Evolutionary conservation across 64 coral and sea anemone genomes (phyloP).

Genomic region (Porites lutea): DNA sequence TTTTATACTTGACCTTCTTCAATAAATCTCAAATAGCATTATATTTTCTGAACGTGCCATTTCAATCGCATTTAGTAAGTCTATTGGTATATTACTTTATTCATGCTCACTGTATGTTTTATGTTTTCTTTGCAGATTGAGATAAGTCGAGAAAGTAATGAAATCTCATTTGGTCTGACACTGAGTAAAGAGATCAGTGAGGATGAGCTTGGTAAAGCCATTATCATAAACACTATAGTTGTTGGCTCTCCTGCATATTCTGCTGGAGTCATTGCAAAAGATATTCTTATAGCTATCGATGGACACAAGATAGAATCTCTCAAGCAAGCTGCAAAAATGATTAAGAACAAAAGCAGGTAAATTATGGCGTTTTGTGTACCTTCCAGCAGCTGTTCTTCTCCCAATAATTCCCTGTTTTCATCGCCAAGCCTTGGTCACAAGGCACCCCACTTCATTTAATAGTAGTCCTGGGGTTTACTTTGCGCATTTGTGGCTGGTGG

Average conservation of each 20-base stretch:
- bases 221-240: slow-evolving; percentile 85
- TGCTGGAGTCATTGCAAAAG: slow-evolving; percentile 81
- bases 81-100: too few species aligned
- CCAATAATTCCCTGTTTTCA: too few species aligned
- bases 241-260: slow-evolving; percentile 69
- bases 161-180: slow-evolving; percentile 92
- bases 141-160: slow-evolving; percentile 78
- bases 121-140: slow-evolving; percentile 67
- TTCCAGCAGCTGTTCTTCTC: neutral
- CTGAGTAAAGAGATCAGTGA: slow-evolving; percentile 84
- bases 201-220: slow-evolving; percentile 76
- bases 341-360: slow-evolving; percentile 92
- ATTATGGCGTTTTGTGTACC: neutral
- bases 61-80: too few species aligned
- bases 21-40: too few species aligned
- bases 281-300: slow-evolving; percentile 84
- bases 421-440: too few species aligned
- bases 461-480: too few species aligned
- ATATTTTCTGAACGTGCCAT: too few species aligned
- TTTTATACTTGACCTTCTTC: too few species aligned
- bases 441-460: too few species aligned
- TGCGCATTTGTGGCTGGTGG: too few species aligned
- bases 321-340: slow-evolving; percentile 94
- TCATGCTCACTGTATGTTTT: too few species aligned
- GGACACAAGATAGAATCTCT: slow-evolving; percentile 90